A percentile compares a stretch with the other conserved stretches of the same genome.
Conservation (phyloP, 2,888 invertebrate genomes). For the Heteromurus nitidus region DNA sequence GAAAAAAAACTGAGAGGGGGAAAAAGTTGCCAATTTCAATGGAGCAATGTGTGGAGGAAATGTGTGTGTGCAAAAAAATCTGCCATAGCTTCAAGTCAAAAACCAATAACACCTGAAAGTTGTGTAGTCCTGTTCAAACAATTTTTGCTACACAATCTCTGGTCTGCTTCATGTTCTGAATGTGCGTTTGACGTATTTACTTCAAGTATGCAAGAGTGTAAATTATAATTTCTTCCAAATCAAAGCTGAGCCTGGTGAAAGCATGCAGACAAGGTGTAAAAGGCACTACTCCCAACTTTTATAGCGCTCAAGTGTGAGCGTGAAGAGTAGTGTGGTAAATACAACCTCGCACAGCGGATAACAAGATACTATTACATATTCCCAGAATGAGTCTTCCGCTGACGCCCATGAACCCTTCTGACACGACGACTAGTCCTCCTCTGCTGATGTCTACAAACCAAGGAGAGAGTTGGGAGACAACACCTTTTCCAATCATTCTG, state of each 20-base stretch:
- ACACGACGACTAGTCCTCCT: background rate
- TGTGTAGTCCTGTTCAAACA: slow-evolving; percentile 15
- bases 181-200: slow-evolving; percentile 42
- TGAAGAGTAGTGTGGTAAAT: background rate
- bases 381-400: slow-evolving; percentile 22
- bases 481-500: slow-evolving; percentile 25
- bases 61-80: background rate
- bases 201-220: slow-evolving; percentile 27
- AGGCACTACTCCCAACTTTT: no score
- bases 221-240: slow-evolving; percentile 31
- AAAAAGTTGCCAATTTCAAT: background rate
- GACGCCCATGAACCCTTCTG: slow-evolving; percentile 31
- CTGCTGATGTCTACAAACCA: background rate
- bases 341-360: background rate
- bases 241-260: background rate
- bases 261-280: slow-evolving; percentile 3
- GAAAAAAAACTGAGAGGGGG: background rate
- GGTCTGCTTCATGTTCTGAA: slow-evolving; percentile 9
- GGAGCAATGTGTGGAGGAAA: background rate
- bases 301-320: background rate
- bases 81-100: background rate
- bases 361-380: slow-evolving; percentile 45
- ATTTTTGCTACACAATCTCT: slow-evolving; percentile 37
- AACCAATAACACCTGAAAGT: slow-evolving; percentile 22
- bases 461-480: slow-evolving; percentile 20